Base-by-base conservation (phyloP, 2,113 vertebrate genomes). In the Gnathonemus longibarbis region DNA sequence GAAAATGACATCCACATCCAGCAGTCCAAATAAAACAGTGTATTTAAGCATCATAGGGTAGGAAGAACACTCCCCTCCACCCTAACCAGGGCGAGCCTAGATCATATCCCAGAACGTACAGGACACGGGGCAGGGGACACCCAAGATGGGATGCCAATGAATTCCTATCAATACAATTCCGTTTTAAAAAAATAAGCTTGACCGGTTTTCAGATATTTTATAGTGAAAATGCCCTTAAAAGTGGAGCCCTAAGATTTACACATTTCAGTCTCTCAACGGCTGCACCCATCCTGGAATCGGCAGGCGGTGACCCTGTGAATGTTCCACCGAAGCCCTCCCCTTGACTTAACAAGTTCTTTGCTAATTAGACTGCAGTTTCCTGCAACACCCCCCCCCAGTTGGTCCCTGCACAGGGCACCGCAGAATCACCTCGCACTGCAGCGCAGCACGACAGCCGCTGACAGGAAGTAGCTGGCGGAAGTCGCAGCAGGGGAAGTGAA, bases 401-500 rank as follows among this genome's bases (percentile, higher is more conserved):
- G 13, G 2, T 15, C 19, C 1, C 39, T 24, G 80, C 17, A 4
- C 7, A 17, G 80, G 11, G 21, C 42, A 48, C 42, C 19, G 2
- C 83, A 21, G 48, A 85, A n/a, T 13, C 42, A 50, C 84, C 45
- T 24, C 39, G 0, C 83, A n/a, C 83, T 6, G 39, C 35, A 24
- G 39, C 1, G 1, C 49, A 35, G 49, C 10, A 7, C 15, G 6
- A 87, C 15, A 56, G 6, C 3, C n/a, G 9, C 1, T 53, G n/a
- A 87, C 85, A 87, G 85, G 85, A 87, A 87, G 50, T 56, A 50
- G 8, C 87, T 45, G 42, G 53, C 56, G 56, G 87, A 88, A 88
- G 53, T n/a, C 5, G 0, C 56, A n/a, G 53, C 17, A 21, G 31
- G 31, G 86, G 87, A 88, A 88, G 53, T 46, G 87, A 88, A 88